A percentile compares a stretch with the other conserved stretches of the same genome.
Evolutionary conservation across 2,888 invertebrate species (phyloP).

Genomic region (Tanaodytes sp.): DNA sequence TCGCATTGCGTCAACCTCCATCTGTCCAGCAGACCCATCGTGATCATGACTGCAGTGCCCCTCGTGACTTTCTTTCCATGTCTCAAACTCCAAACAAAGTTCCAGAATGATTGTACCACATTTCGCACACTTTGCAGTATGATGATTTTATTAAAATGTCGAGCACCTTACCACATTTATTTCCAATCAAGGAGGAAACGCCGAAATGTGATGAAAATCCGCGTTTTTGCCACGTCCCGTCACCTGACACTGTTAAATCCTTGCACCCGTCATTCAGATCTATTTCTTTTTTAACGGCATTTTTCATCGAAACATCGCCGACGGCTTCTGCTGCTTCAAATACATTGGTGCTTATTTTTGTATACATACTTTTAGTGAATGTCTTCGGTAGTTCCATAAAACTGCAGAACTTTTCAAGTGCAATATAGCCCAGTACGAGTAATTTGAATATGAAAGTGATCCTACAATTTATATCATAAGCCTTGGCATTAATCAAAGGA

Average conservation of each 20-base stretch:
- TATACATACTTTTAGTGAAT: neutral
- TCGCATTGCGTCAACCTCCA: conserved; percentile 6
- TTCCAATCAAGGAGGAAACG: conserved; percentile 51
- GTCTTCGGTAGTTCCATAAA: neutral
- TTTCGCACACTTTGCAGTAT: conserved; percentile 11
- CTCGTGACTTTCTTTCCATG: conserved; percentile 8
- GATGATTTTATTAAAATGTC: conserved; percentile 7
- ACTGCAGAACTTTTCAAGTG: neutral
- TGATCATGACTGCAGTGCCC: conserved; percentile 6
- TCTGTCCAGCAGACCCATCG: conserved; percentile 8
- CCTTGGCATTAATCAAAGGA: neutral
- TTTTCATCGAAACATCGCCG: neutral
- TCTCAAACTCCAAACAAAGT: conserved; percentile 2
- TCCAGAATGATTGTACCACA: neutral
- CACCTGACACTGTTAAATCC: neutral
- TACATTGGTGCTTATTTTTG: neutral
- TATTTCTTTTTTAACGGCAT: neutral
- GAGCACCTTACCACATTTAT: conserved; percentile 30
- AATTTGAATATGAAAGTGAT: neutral
- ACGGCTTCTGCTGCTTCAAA: neutral
- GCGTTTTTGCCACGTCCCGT: neutral
- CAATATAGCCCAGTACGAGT: neutral
- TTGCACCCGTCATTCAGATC: neutral
- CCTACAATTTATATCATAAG: neutral
- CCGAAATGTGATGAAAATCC: conserved; percentile 6